A percentile compares a stretch with the other conserved stretches of the same genome.
Evolutionary conservation across 2,113 vertebrate genomes (phyloP).

Genomic region (Phrynocephalus versicolor): DNA sequence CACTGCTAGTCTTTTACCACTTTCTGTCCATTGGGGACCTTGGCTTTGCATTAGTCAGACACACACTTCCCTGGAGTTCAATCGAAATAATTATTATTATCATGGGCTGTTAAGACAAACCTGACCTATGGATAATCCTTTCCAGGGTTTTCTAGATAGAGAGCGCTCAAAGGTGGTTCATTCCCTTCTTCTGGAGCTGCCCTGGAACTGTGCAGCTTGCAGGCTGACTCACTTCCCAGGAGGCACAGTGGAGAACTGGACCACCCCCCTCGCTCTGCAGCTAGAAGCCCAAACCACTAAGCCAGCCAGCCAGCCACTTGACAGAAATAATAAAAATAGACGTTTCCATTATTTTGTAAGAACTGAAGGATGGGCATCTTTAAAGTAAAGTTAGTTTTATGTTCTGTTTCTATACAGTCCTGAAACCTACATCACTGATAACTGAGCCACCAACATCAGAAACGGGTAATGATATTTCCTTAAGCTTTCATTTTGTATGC

Average conservation of each 20-base stretch:
- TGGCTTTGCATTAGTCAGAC: background rate
- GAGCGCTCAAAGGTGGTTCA: too few relatives aligned
- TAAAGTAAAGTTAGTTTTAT: background rate
- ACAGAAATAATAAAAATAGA: background rate
- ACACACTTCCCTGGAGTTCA: background rate
- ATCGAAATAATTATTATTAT: too few relatives aligned
- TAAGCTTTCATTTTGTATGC: background rate
- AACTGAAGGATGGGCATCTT: background rate
- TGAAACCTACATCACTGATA: slow-evolving; percentile 61
- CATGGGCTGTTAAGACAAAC: too few relatives aligned
- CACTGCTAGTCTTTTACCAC: background rate
- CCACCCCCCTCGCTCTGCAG: too few relatives aligned
- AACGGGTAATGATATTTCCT: slow-evolving; percentile 61
- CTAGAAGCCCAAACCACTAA: too few relatives aligned
- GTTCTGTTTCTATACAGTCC: slow-evolving; percentile 55
- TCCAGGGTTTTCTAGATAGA: too few relatives aligned
- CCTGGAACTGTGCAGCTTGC: too few relatives aligned
- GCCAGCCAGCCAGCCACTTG: background rate
- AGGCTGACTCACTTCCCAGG: too few relatives aligned
- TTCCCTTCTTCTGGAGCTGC: too few relatives aligned
- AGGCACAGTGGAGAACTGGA: too few relatives aligned
- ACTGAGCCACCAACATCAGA: slow-evolving; percentile 54
- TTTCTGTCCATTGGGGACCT: background rate
- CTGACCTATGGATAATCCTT: too few relatives aligned
- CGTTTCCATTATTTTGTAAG: background rate